Evolutionary conservation across 1,140 invertebrate genomes (phyloP).

Genomic region (Listronotus oregonensis): DNA sequence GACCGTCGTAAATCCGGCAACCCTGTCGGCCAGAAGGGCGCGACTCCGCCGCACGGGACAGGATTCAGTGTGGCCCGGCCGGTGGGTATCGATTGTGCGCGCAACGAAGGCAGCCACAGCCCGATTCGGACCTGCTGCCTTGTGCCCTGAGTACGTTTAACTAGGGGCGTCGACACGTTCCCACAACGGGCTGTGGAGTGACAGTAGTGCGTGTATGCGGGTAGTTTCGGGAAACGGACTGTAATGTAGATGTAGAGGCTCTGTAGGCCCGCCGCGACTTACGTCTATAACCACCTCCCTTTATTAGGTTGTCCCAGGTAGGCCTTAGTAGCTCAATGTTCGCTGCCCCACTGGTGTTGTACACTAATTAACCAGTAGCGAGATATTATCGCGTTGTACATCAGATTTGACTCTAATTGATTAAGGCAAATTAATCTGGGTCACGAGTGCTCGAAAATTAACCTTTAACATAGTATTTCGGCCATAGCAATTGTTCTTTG

Average conservation of each 20-base stretch:
- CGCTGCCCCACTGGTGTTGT: neutral
- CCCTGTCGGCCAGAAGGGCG: slow-evolving; percentile 25
- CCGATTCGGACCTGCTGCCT: slow-evolving; percentile 36
- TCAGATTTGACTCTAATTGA: too few relatives aligned
- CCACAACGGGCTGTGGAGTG: slow-evolving; percentile 6
- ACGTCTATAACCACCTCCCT: neutral
- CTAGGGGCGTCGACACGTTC: slow-evolving; percentile 48
- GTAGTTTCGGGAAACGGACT: slow-evolving; percentile 7
- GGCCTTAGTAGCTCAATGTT: neutral
- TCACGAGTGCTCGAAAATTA: too few relatives aligned
- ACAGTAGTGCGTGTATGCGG: slow-evolving; percentile 29
- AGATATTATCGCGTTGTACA: too few relatives aligned
- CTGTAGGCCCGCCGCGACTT: neutral
- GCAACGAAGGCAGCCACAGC: slow-evolving; percentile 46
- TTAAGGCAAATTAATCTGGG: too few relatives aligned
- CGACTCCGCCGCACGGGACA: slow-evolving; percentile 32
- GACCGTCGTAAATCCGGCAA: neutral
- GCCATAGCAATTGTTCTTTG: too few relatives aligned
- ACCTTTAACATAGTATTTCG: too few relatives aligned
- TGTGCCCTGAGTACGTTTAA: slow-evolving; percentile 45
- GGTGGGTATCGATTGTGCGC: slow-evolving; percentile 43
- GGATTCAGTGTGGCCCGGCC: slow-evolving; percentile 39
- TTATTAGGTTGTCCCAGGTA: slow-evolving; percentile 12
- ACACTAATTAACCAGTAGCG: neutral
- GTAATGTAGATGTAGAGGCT: neutral